Evolutionary conservation across 2,113 vertebrate genomes (phyloP).

Genomic region (Thryonomys swinderianus): DNA sequence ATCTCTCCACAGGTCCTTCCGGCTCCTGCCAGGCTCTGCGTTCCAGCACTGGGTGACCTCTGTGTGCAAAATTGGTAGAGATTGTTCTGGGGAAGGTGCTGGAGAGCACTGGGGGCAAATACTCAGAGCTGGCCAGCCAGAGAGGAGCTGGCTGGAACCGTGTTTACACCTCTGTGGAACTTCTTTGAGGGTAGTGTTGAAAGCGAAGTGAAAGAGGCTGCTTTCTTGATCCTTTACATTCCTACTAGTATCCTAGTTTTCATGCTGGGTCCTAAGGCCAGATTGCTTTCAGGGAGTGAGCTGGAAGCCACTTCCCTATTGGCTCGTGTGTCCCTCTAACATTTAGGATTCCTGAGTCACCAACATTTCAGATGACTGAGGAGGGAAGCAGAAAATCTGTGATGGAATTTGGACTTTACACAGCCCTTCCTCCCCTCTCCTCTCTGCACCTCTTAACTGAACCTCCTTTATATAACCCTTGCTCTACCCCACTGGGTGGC

Average conservation of each 20-base stretch:
- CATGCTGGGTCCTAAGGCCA: not conserved
- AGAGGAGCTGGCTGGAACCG: not conserved
- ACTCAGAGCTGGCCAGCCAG: not conserved
- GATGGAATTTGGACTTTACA: not conserved
- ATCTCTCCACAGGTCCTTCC: not conserved
- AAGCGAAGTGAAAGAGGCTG: not conserved
- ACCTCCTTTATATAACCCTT: constrained; percentile 55
- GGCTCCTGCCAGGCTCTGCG: not conserved
- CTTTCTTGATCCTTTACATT: not conserved
- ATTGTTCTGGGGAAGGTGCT: not conserved
- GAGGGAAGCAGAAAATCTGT: not conserved
- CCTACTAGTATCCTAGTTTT: not conserved
- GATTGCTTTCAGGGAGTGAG: not conserved
- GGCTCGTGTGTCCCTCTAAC: not conserved
- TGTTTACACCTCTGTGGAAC: not conserved
- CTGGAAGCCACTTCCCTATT: not conserved
- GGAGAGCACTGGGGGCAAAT: not conserved
- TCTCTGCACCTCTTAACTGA: constrained; percentile 59
- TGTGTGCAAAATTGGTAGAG: not conserved
- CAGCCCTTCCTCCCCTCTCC: not conserved
- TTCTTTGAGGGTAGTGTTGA: not conserved
- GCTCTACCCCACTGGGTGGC: constrained; percentile 66
- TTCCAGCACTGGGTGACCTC: not conserved
- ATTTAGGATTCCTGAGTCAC: not conserved
- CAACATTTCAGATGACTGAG: not conserved